Percentiles rank a stretch among this genome's conserved stretches.
Conservation (phyloP, 2,888 invertebrate genomes). For the Oscheius onirici region DNA sequence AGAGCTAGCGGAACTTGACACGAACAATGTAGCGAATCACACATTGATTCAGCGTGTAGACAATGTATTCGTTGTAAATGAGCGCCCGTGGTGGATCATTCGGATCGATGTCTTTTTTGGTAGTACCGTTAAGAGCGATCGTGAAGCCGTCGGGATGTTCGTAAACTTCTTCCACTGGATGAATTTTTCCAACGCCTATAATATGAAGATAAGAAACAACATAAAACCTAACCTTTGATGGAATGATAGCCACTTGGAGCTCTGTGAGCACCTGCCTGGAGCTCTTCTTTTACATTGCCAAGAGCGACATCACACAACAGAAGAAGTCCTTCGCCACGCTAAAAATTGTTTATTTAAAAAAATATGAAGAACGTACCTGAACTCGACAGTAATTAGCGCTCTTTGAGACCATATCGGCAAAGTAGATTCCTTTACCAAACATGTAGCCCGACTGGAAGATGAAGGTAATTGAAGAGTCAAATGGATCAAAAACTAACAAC, state of each 20-base stretch:
- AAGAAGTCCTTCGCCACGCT: slow-evolving; percentile 75
- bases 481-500: slow-evolving; percentile 75
- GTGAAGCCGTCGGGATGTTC: background rate
- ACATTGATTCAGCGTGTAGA: slow-evolving; percentile 8
- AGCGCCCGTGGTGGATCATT: background rate
- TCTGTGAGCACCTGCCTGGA: background rate
- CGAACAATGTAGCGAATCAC: slow-evolving; percentile 13
- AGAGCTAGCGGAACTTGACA: too few relatives aligned
- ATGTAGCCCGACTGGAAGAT: too few relatives aligned
- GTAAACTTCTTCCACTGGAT: background rate
- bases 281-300: slow-evolving; percentile 81
- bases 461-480: slow-evolving; percentile 70
- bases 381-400: slow-evolving; percentile 61
- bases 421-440: slow-evolving; percentile 96
- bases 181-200: background rate
- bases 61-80: slow-evolving; percentile 17
- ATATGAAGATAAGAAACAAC: background rate
- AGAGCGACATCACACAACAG: slow-evolving; percentile 89
- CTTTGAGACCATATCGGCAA: slow-evolving; percentile 98
- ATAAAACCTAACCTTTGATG: slow-evolving; percentile 31
- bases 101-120: background rate
- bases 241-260: slow-evolving; percentile 78
- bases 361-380: background rate
- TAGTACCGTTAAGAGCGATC: background rate
- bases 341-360: too few relatives aligned